These are phyloP conservation scores for Laticauda laticaudata DNA, from an alignment of 2,113 vertebrate genomes.

Conservation along the genomic window DNA sequence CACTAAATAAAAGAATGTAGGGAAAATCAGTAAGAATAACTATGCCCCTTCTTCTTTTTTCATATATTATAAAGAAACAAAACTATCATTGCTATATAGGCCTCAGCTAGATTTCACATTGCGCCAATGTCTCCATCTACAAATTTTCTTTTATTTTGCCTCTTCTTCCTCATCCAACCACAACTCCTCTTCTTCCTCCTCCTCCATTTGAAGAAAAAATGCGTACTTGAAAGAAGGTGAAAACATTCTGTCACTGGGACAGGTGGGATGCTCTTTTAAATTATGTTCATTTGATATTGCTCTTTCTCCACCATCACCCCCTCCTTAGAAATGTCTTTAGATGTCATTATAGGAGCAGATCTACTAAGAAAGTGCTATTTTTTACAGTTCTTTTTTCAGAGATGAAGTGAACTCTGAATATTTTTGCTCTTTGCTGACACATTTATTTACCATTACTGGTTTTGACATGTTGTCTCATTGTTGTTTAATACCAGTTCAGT, in stretches of 20 bases:
- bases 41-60: neutral
- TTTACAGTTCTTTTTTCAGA: constrained; percentile 30
- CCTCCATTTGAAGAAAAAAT: neutral
- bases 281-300: constrained; percentile 15
- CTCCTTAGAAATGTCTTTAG: neutral
- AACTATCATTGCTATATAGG: neutral
- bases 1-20: neutral
- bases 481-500: constrained; percentile 70
- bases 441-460: constrained; percentile 70
- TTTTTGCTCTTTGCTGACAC: constrained; percentile 64
- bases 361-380: constrained; percentile 17
- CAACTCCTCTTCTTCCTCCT: neutral
- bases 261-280: constrained; percentile 22
- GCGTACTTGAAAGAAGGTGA: neutral
- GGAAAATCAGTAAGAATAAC: neutral
- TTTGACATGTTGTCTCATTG: constrained; percentile 76
- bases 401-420: constrained; percentile 53
- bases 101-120: neutral
- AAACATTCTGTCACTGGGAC: neutral
- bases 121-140: neutral
- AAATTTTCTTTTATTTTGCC: neutral
- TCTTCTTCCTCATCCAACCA: neutral
- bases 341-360: constrained; percentile 33
- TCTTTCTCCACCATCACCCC: neutral
- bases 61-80: neutral